Base-by-base conservation (phyloP, 2,797 vertebrate species). In the Cottoperca gobio region DNA sequence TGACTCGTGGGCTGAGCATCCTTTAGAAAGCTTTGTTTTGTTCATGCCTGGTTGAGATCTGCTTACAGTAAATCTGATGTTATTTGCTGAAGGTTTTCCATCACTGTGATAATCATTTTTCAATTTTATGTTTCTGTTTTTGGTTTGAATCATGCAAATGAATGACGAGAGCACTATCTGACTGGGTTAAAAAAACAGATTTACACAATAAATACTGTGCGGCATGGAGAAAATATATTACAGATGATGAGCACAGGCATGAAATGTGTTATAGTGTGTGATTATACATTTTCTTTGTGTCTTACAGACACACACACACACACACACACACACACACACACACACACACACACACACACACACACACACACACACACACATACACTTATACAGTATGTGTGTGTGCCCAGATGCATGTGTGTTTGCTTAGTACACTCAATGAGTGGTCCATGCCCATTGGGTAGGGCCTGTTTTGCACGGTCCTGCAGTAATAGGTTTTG, bases 401-500 rank as follows among this genome's bases (percentile, higher is more conserved):
- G 31, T 58, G 50, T 61, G 57, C 52, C 49, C 42, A 48, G 61
- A 43, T 63, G 66, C 35, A 60, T 73, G 78, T 79, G 80, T 82
- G 73, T 84, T 85, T 75, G 63, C 74, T 72, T 53, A 45, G 75
- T 48, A 57, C 64, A 65, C 58, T 70, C 60, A 49, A 19, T 78
- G 64, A 79, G 78, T 85, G 76, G 74, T 80, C 40, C 58, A 21
- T 84, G 76, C 81, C 82, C 75, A 75, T 74, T 88, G 89, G 86
- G 81, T 64, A 65, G 68, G 40, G 49, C 66, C 78, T 64, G 86
- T 89, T 83, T 90, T 91, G 77, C 87, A 83, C 73, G 53, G 75
- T 78, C 91, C 79, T 83, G 78, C 83, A 70, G 70, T 94, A 95
- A 94, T 92, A 79, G 84, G 85, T 90, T 94, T 85, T 93, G 93